Evolutionary conservation across 2,113 vertebrate genomes (phyloP).

Genomic region (Ursus arctos): DNA sequence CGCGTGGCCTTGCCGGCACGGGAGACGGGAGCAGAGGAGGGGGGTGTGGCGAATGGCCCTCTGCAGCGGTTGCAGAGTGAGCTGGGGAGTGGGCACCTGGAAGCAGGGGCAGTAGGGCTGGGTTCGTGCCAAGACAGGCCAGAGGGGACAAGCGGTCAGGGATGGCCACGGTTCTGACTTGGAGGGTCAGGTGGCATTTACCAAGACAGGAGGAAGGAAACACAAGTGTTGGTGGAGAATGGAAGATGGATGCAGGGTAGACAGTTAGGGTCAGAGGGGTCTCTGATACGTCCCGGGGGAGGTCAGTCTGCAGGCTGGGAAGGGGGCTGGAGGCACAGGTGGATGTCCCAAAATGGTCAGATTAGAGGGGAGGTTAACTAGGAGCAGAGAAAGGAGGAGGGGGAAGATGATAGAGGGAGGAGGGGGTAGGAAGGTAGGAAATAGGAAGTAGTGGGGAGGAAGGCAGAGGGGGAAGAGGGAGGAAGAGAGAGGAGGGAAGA

Average conservation of each 20-base stretch:
- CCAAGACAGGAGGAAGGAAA: background rate
- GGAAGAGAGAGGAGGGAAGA: background rate
- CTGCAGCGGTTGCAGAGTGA: background rate
- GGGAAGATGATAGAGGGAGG: background rate
- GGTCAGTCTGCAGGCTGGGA: background rate
- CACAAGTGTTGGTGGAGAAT: background rate
- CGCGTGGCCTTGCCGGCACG: rapidly evolving
- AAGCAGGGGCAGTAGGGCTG: too few relatives aligned
- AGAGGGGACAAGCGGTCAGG: background rate
- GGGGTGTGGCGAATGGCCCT: rapidly evolving
- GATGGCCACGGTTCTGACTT: background rate
- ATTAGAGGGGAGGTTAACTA: background rate
- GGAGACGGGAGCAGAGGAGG: background rate
- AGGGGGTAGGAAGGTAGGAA: background rate
- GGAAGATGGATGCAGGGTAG: rapidly evolving
- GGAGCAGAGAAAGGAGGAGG: background rate
- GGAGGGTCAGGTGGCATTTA: background rate
- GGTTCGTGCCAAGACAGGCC: rapidly evolving
- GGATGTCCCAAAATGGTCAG: rapidly evolving
- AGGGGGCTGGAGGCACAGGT: background rate
- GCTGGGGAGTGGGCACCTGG: rapidly evolving
- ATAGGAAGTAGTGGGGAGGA: background rate
- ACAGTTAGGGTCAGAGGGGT: rapidly evolving
- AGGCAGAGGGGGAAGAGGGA: background rate
- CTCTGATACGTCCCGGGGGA: background rate